phyloP scores from a whole-genome alignment of 2,797 vertebrate genomes.

The Oreochromis mossambicus region DNA sequence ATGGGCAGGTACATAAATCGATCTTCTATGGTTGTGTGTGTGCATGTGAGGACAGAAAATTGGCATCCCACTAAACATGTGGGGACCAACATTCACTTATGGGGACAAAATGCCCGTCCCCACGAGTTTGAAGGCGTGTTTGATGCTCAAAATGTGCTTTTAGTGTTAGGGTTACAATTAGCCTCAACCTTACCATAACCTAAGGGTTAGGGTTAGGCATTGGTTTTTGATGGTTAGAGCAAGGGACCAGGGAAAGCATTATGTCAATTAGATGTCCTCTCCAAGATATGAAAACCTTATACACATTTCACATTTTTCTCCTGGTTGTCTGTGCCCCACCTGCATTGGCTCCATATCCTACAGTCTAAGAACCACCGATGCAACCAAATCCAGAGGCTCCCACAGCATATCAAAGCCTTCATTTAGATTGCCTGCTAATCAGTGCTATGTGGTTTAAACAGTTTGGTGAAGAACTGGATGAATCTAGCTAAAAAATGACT shows the following conservation, averaged over 20 bases:
- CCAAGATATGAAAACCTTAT: background rate
- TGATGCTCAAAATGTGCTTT: background rate
- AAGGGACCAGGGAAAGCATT: background rate
- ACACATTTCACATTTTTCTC: background rate
- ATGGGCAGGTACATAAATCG: rapidly evolving
- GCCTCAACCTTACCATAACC: background rate
- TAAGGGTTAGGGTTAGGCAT: background rate
- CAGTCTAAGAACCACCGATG: background rate
- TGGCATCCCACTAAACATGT: background rate
- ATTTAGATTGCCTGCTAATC: background rate
- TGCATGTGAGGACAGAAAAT: background rate
- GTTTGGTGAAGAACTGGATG: background rate
- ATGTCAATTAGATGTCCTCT: background rate
- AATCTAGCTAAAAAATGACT: background rate
- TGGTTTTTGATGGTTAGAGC: background rate
- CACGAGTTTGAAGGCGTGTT: background rate
- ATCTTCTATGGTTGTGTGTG: background rate
- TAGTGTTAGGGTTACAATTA: background rate
- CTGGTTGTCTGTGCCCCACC: background rate
- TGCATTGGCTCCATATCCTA: background rate
- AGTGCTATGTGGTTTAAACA: background rate
- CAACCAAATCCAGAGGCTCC: background rate
- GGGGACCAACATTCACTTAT: background rate
- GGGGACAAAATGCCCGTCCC: background rate
- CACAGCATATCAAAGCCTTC: background rate